These are phyloP conservation scores for honey bee (Apis mellifera) DNA, from an alignment of 1,140 invertebrate species.

Conservation along the genomic window DNA sequence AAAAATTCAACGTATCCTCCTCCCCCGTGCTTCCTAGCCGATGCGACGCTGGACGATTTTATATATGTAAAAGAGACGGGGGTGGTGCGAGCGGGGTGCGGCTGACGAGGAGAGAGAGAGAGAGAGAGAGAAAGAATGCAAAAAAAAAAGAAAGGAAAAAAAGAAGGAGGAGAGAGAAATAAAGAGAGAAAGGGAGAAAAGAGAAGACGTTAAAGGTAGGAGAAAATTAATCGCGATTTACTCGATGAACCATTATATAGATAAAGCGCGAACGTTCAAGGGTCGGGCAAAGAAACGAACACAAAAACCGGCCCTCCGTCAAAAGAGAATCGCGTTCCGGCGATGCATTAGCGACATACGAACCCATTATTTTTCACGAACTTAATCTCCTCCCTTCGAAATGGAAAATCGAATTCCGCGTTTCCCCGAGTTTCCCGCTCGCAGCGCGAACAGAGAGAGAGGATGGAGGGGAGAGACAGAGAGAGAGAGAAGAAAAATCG, in stretches of 20 bases:
- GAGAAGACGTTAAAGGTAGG: not conserved
- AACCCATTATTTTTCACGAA: constrained; percentile 37
- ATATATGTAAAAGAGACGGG: not conserved
- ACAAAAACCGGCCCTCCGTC: not conserved
- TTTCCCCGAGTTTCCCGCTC: not conserved
- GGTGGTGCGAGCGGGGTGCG: not conserved
- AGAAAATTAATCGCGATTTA: constrained; percentile 21
- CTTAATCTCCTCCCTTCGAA: constrained; percentile 33
- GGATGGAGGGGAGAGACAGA: not conserved
- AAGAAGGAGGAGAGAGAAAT: too few species aligned
- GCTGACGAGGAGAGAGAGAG: not conserved
- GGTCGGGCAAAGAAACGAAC: not conserved
- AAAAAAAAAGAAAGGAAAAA: not conserved
- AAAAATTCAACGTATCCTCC: constrained; percentile 29
- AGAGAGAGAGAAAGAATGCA: not conserved
- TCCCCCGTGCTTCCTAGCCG: not conserved
- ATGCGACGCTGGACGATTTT: constrained; percentile 12
- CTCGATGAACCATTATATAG: constrained; percentile 6
- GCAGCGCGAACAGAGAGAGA: not conserved
- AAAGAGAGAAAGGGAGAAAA: too few species aligned
- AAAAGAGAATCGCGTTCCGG: constrained; percentile 6
- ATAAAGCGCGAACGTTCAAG: constrained; percentile 28
- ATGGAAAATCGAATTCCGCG: constrained; percentile 29
- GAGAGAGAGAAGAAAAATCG: not conserved
- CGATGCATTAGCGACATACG: constrained; percentile 32